Base-by-base conservation (phyloP, 2,113 vertebrate genomes). In the Zosterops hypoxanthus region DNA sequence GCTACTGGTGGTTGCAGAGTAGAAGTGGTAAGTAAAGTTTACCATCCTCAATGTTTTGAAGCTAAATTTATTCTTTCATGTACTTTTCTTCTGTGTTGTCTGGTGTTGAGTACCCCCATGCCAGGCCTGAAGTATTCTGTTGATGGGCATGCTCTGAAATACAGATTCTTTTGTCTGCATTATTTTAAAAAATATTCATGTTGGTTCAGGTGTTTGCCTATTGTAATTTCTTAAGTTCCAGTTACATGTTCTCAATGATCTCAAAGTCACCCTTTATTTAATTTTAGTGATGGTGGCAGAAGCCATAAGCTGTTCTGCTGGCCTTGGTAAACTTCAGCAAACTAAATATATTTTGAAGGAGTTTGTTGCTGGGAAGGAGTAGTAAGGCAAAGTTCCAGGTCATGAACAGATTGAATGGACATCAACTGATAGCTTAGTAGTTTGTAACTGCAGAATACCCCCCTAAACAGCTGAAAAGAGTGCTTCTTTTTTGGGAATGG, bases 21-120 rank as follows among this genome's bases (percentile, higher is more conserved):
- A 49, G 23, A 77, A 79, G 21, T 21, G 26, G 28, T 71, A 44
- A n/a, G 9, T 69, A 4, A 69, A 71, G 15, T 61, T 77, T 46
- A 24, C 73, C 5, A 11, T 8, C 2, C 8, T 66, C 0, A 0
- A 14, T 84, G 19, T 44, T 84, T 81, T 65, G 56, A 89, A 69
- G 20, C 28, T 83, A 33, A 50, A 64, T 24, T 42, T 60, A 16
- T 56, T 76, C 28, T 71, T 52, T 71, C 6, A 4, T 6, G 2
- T 68, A 14, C 4, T 8, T 71, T 77, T 69, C 14, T 77, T 82
- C 39, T 80, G 20, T 64, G 11, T n/a, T 80, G n/a, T 50, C 22
- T n/a, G 31, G 6, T 49, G 18, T 68, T 92, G 44, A 22, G 17
- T 56, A 31, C 8, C 8, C 8, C 11, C 63, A 14, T 63, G 24